These are phyloP conservation scores for Terebella lapidaria DNA, from an alignment of 2,888 invertebrate genomes.

Conservation along the genomic window DNA sequence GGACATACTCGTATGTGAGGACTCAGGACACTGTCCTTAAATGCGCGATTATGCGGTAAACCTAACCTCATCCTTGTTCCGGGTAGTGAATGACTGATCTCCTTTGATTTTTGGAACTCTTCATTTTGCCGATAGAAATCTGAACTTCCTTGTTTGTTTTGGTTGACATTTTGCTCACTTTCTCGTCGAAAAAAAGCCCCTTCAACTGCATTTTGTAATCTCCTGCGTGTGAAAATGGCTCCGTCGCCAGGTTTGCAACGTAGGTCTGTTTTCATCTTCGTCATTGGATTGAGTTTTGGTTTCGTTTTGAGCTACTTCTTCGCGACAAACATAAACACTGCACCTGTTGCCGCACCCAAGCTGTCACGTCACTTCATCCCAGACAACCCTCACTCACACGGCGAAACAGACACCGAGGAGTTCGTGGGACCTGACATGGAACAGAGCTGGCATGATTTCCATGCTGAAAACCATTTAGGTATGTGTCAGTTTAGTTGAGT, in stretches of 20 bases:
- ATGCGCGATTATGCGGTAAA: too few relatives aligned
- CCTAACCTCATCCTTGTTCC: too few relatives aligned
- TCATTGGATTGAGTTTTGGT: conserved; percentile 8
- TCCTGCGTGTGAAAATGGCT: too few relatives aligned
- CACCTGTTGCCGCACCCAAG: neutral
- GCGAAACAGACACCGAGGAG: conserved; percentile 17
- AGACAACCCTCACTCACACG: conserved; percentile 19
- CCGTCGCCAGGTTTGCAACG: neutral
- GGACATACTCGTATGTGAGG: too few relatives aligned
- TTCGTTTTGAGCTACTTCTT: conserved; percentile 7
- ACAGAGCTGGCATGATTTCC: conserved; percentile 22
- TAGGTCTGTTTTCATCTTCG: conserved; percentile 1
- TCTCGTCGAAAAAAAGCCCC: too few relatives aligned
- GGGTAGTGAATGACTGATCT: too few relatives aligned
- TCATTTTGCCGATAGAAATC: too few relatives aligned
- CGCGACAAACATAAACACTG: neutral
- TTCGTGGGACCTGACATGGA: conserved; percentile 20
- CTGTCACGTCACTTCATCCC: conserved; percentile 16
- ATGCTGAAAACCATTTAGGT: conserved; percentile 1
- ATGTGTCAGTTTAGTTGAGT: neutral
- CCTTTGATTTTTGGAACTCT: too few relatives aligned
- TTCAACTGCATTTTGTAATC: too few relatives aligned
- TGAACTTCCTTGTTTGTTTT: too few relatives aligned
- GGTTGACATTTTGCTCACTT: too few relatives aligned
- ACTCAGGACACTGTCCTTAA: too few relatives aligned